Evolutionary conservation across 2,113 vertebrate species (phyloP).

Genomic region (Gnathonemus longibarbis): DNA sequence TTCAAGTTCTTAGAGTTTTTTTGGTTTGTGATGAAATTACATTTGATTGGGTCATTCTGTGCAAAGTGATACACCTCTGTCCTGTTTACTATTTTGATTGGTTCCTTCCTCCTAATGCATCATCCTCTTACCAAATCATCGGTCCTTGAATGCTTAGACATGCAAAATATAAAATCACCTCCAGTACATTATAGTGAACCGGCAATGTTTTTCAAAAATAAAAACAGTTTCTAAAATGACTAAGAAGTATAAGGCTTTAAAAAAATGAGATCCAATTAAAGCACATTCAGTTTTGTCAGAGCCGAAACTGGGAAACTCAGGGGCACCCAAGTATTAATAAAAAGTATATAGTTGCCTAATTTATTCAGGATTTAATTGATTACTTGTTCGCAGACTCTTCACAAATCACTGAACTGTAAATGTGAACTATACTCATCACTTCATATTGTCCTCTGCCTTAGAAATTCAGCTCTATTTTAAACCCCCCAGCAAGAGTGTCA

Average conservation of each 20-base stretch:
- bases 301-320: background rate
- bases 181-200: background rate
- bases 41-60: background rate
- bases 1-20: background rate
- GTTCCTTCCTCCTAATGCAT: background rate
- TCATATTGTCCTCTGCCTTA: conserved; percentile 1
- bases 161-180: background rate
- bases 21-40: background rate
- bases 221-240: background rate
- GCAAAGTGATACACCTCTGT: background rate
- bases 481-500: background rate
- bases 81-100: background rate
- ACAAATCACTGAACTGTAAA: conserved; percentile 9
- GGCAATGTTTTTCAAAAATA: background rate
- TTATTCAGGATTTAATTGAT: background rate
- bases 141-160: background rate
- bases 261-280: background rate
- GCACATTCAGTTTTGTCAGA: background rate
- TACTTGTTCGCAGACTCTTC: background rate
- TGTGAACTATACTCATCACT: background rate
- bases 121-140: background rate
- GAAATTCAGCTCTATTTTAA: background rate
- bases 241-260: background rate
- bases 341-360: background rate
- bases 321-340: background rate